Evolutionary conservation across 2,888 invertebrate species (phyloP), one percentile per base, ranked within the genome.

Genomic region (Electrophaes corylata): DNA sequence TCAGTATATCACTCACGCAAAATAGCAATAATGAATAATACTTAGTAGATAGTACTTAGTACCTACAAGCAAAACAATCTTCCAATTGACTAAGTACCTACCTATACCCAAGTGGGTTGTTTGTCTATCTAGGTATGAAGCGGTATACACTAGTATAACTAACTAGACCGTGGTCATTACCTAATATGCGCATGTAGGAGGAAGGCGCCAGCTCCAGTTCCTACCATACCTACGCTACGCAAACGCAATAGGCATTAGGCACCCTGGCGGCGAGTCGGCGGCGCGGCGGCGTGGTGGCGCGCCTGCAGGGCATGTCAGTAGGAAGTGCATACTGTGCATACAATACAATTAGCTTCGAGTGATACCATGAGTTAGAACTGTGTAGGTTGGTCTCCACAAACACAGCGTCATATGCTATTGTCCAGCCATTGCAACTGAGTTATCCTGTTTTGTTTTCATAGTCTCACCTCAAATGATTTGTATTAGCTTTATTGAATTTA

Each of bases 161-260:
- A 39, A 29, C 41, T 50, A 43, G 47, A 35, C 33, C 12, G 71
- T 66, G 64, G 67, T 70, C 68, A 66, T 69, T 72, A 60, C 73
- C 70, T 66, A 70, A 72, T 76, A 74, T 65, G 72, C 67, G 52
- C 67, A 71, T 70, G 72, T 64, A 64, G 66, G 69, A 66, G 70
- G 70, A 67, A 72, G 67, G 70, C 65, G 72, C 67, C 57, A 57
- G 14, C 37, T 16, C 35, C 8, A 37, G 20, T 3, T 3, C 3
- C 10, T 10, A 10, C 26, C 26, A 10, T 29, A 10, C 8, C 10
- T 33, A 69, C 65, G 72, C 67, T 50, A 51, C n/a, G n/a, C n/a
- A n/a, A n/a, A n/a, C n/a, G n/a, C n/a, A n/a, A n/a, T n/a, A n/a
- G n/a, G n/a, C n/a, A n/a, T n/a, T n/a, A n/a, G n/a, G n/a, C n/a